phyloP scores from a whole-genome alignment of 2,888 invertebrate genomes.

The Scaptomyza caliginosa region DNA sequence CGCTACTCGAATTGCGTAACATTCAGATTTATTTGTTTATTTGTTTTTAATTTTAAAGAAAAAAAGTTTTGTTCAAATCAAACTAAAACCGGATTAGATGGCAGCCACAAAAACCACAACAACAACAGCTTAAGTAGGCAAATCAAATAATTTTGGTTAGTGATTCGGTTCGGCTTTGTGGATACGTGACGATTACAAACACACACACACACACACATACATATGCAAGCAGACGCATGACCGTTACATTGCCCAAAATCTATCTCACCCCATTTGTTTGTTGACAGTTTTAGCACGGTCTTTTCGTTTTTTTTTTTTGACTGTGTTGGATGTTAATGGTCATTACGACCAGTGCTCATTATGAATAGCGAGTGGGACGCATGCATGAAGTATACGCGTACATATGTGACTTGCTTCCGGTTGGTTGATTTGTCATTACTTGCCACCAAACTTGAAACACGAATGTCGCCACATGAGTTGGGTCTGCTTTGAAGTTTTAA shows the following conservation, averaged over 20 bases:
- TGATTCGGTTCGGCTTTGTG: constrained; percentile 50
- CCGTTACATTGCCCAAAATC: constrained; percentile 71
- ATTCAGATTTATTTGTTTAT: constrained; percentile 51
- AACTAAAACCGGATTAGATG: constrained; percentile 62
- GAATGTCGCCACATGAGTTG: constrained; percentile 12
- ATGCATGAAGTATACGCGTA: neutral
- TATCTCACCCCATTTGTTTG: constrained; percentile 37
- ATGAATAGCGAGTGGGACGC: constrained; percentile 47
- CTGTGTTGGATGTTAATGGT: constrained; percentile 50
- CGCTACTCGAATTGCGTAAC: constrained; percentile 57
- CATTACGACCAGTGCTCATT: constrained; percentile 53
- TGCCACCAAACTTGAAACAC: constrained; percentile 19
- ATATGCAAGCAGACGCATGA: constrained; percentile 42
- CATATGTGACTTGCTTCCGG: constrained; percentile 60
- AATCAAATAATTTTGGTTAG: constrained; percentile 47
- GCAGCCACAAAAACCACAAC: constrained; percentile 1
- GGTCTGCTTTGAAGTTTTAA: constrained; percentile 1
- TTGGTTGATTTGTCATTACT: constrained; percentile 38
- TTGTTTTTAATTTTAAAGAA: constrained; percentile 49
- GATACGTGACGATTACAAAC: constrained; percentile 53
- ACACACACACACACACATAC: constrained; percentile 14
- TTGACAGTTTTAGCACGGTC: constrained; percentile 77
- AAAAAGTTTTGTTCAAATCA: constrained; percentile 52
- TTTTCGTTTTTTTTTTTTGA: too few species aligned
- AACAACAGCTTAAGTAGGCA: constrained; percentile 38